Evolutionary conservation across 2,113 vertebrate species (phyloP).

Genomic region (Lepidothrix coronata): DNA sequence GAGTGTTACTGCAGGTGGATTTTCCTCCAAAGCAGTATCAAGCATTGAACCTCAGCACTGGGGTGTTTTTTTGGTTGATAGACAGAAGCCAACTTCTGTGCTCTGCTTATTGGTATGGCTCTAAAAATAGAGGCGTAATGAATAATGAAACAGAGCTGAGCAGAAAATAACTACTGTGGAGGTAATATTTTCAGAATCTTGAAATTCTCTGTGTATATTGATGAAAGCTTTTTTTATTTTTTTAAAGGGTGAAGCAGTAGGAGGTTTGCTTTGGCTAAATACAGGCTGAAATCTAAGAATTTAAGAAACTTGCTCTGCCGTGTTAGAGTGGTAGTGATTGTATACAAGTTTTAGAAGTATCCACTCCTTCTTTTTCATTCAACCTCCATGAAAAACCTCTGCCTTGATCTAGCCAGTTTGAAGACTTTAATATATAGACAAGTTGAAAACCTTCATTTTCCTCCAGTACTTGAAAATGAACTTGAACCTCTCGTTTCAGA

Average conservation of each 20-base stretch:
- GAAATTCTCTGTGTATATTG: not conserved
- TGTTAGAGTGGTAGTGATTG: not conserved
- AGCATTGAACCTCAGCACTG: fast-evolving
- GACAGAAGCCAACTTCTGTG: not conserved
- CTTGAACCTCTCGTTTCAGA: not conserved
- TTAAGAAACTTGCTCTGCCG: not conserved
- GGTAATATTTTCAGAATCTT: not conserved
- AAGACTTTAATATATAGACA: not conserved
- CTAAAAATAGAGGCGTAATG: not conserved
- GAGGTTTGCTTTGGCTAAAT: not conserved
- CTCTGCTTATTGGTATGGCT: not conserved
- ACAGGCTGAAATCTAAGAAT: not conserved
- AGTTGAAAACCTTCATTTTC: not conserved
- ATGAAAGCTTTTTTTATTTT: not conserved
- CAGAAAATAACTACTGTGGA: not conserved
- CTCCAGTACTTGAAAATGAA: not conserved
- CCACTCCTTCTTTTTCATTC: not conserved
- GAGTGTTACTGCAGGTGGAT: fast-evolving
- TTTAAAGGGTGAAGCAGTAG: not conserved
- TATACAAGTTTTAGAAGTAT: not conserved
- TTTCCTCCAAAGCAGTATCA: not conserved
- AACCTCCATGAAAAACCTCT: not conserved
- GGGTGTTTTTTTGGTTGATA: not conserved
- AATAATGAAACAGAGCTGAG: not conserved
- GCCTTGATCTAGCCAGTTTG: not conserved